Percentiles rank a stretch among this genome's conserved stretches.
These are phyloP conservation scores for Leptatherina wallacei DNA, from an alignment of 2,797 vertebrate genomes.

Conservation along the genomic window DNA sequence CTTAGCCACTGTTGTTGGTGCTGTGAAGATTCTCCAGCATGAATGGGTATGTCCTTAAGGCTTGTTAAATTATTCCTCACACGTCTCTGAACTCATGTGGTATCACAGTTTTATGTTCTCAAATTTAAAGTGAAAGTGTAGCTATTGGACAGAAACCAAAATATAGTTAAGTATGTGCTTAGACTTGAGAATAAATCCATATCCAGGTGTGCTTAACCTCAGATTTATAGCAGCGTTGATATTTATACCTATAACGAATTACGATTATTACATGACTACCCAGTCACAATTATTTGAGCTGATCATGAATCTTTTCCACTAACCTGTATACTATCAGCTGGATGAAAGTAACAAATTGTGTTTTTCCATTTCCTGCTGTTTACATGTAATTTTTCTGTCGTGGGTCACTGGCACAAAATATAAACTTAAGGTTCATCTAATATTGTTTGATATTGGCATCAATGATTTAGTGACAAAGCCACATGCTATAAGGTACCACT, in stretches of 20 bases:
- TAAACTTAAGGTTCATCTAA: neutral
- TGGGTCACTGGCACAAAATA: neutral
- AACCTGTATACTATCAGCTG: neutral
- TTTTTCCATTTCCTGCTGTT: neutral
- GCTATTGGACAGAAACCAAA: neutral
- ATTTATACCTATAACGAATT: neutral
- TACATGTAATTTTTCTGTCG: neutral
- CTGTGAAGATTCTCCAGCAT: slow-evolving; percentile 45
- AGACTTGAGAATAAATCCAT: slow-evolving; percentile 28
- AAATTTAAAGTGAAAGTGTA: slow-evolving; percentile 9
- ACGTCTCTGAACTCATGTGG: neutral
- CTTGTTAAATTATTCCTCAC: slow-evolving; percentile 16
- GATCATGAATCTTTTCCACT: neutral
- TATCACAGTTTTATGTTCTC: slow-evolving; percentile 5
- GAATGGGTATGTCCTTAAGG: slow-evolving; percentile 51
- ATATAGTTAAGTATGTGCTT: slow-evolving; percentile 6
- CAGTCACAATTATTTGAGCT: neutral
- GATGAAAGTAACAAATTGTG: neutral
- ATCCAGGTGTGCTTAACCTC: neutral
- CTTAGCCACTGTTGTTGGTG: slow-evolving; percentile 13
- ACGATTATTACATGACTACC: neutral
- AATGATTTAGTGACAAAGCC: neutral
- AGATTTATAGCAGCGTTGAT: no score
- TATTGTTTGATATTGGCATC: neutral
- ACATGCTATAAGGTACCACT: neutral